phyloP scores from a whole-genome alignment of 2,113 vertebrate species.

The Colossoma macropomum region DNA sequence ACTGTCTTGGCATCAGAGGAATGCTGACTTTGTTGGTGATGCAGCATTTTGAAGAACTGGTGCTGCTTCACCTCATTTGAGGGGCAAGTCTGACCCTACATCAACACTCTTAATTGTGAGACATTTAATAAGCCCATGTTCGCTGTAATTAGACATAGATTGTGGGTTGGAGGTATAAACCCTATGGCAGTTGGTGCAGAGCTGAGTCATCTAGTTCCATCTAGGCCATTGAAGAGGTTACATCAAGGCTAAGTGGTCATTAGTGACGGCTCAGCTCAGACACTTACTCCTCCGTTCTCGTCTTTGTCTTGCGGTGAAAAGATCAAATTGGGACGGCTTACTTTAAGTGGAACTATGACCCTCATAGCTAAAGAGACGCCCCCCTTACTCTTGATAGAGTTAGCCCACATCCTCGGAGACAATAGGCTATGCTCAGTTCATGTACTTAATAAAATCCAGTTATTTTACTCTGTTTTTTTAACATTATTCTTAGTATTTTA shows the following conservation, averaged over 20 bases:
- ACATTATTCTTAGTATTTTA: no score
- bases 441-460: no score
- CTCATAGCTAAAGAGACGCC: background rate
- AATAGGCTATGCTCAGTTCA: no score
- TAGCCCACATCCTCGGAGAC: no score
- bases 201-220: background rate
- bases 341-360: slow-evolving; percentile 28
- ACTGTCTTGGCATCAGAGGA: no score
- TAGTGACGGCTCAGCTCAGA: background rate
- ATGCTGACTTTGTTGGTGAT: background rate
- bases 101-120: background rate
- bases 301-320: background rate
- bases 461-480: no score
- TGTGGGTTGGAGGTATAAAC: background rate
- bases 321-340: slow-evolving; percentile 15
- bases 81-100: no score
- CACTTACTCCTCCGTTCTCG: background rate
- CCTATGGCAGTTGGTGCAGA: background rate
- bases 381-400: no score
- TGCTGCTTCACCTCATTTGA: background rate
- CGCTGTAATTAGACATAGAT: background rate
- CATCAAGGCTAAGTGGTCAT: slow-evolving; percentile 10
- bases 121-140: background rate
- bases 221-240: background rate
- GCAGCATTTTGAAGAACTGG: background rate